Evolutionary conservation across 92 coral and sea anemone species (phyloP).

Genomic region (Epizoanthus illoricatus): DNA sequence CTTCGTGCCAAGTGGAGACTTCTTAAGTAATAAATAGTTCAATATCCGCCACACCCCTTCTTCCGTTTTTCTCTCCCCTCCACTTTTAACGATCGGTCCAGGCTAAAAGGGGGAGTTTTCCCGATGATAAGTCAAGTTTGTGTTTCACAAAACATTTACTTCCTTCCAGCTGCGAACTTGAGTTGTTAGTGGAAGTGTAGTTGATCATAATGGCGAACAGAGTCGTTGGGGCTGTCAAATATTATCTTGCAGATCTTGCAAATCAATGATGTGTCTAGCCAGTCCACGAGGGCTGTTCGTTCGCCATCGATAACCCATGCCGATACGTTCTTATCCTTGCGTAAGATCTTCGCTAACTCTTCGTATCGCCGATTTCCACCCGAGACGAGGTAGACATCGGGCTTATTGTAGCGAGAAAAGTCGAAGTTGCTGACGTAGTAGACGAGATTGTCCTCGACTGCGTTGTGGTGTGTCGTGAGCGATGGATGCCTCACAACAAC

Average conservation of each 20-base stretch:
- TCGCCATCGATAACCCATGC: constrained; percentile 83
- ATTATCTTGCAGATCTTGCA: constrained; percentile 67
- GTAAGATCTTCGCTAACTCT: constrained; percentile 83
- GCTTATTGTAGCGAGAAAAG: constrained; percentile 73
- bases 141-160: background rate
- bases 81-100: too few relatives aligned
- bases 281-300: constrained; percentile 61
- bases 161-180: too few relatives aligned
- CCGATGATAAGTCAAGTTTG: background rate
- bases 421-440: constrained; percentile 78
- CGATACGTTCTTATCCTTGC: constrained; percentile 75
- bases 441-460: constrained; percentile 77
- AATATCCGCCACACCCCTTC: too few relatives aligned
- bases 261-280: constrained; percentile 65
- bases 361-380: constrained; percentile 86
- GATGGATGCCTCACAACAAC: constrained; percentile 69
- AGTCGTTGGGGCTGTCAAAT: constrained; percentile 60
- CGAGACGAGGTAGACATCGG: constrained; percentile 84
- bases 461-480: constrained; percentile 70
- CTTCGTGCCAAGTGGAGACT: too few relatives aligned
- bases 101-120: too few relatives aligned
- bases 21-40: too few relatives aligned
- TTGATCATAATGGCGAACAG: constrained; percentile 67
- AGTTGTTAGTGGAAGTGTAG: constrained; percentile 40
- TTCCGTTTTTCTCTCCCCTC: too few relatives aligned